Base-by-base conservation (phyloP, 2,888 invertebrate species). In the Allygus modestus region DNA sequence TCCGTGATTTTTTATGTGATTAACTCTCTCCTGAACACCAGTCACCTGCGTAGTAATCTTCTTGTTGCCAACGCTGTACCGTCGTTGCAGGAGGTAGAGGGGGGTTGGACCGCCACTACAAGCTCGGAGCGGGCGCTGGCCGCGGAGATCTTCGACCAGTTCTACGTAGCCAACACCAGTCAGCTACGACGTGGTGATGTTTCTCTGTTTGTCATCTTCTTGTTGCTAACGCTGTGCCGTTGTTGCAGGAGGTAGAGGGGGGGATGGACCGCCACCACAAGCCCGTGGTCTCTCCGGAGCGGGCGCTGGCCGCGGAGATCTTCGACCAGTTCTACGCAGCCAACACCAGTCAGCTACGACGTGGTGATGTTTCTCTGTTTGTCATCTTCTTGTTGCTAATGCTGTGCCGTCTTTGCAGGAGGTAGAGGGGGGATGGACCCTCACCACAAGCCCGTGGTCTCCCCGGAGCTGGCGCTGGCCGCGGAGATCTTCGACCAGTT, bases 281-380 rank as follows among this genome's bases (percentile, higher is more conserved):
- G 86, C 88, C 89, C 86, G 88, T 89, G 79, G 89, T 88, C 75
- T 90, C 90, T 71, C 90, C 91, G 75, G 94, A 94, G 89, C 92
- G 93, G 88, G 96, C 96, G 65, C 92, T 95, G 89, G 97, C 97
- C 51, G 95, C 94, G 86, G 97, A 97, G 89, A 94, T 96, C 89
- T 99, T 99, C 91, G 97, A 99, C 91, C 95, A 96, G 90, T 98
- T 98, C 91, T 96, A 97, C 90, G 94, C 95, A 87, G 98, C 98
- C 28, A 94, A 95, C 88, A 98, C 98, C n/a, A n/a, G n/a, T n/a
- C n/a, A n/a, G n/a, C n/a, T n/a, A n/a, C n/a, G n/a, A n/a, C n/a
- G n/a, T n/a, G n/a, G n/a, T n/a, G n/a, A n/a, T n/a, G n/a, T n/a
- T n/a, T n/a, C n/a, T n/a, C n/a, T n/a, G n/a, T n/a, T n/a, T n/a